Evolutionary conservation across 2,888 invertebrate species (phyloP).

Genomic region (Itoplectis maculator): DNA sequence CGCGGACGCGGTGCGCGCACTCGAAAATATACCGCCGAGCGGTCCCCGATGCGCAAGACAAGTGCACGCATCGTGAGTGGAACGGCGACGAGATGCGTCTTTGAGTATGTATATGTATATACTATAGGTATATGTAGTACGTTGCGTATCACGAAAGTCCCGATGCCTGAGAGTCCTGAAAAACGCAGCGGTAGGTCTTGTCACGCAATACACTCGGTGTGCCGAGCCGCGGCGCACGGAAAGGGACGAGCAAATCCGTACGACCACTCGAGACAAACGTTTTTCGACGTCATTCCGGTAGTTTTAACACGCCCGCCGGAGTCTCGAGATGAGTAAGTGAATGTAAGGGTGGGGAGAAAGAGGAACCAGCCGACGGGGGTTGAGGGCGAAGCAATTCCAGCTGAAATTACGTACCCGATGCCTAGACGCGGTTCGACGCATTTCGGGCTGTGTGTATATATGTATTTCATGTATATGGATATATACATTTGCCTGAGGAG

Average conservation of each 20-base stretch:
- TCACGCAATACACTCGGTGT: slow-evolving; percentile 24
- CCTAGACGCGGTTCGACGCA: background rate
- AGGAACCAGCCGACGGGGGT: background rate
- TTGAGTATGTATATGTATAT: too few relatives aligned
- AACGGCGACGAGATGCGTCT: too few relatives aligned
- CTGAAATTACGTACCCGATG: slow-evolving; percentile 20
- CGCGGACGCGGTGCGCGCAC: too few relatives aligned
- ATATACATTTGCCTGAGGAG: too few relatives aligned
- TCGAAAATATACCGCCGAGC: too few relatives aligned
- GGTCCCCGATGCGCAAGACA: too few relatives aligned
- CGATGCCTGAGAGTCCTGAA: slow-evolving; percentile 31
- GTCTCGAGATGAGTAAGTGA: slow-evolving; percentile 57
- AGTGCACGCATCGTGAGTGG: too few relatives aligned
- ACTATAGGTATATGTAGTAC: too few relatives aligned
- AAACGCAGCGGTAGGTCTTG: slow-evolving; percentile 55
- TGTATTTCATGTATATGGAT: background rate
- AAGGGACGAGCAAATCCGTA: slow-evolving; percentile 32
- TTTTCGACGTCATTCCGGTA: slow-evolving; percentile 68
- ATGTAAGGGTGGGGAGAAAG: slow-evolving; percentile 6
- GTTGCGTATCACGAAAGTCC: slow-evolving; percentile 34
- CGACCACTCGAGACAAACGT: slow-evolving; percentile 64
- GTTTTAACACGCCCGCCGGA: slow-evolving; percentile 68
- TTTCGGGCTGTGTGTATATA: background rate
- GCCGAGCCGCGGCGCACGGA: too few relatives aligned
- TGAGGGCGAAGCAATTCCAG: slow-evolving; percentile 20